These are phyloP conservation scores for Scalopus aquaticus DNA, from an alignment of 2,113 vertebrate species.

Conservation along the genomic window DNA sequence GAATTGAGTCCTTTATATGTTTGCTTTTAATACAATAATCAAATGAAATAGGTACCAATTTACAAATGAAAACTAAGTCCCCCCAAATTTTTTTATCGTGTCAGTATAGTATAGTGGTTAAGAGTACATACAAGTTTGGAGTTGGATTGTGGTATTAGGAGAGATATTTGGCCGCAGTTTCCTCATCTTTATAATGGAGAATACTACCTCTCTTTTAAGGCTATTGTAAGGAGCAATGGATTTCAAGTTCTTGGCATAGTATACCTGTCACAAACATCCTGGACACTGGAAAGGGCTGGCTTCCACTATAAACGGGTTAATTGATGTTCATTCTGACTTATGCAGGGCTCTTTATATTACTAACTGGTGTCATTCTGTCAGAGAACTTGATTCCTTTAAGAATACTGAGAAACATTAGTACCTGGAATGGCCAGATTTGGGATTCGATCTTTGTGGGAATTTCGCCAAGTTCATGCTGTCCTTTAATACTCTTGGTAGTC, in stretches of 20 bases:
- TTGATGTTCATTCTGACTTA: neutral
- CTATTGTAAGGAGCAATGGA: neutral
- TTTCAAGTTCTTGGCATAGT: neutral
- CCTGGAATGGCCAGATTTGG: neutral
- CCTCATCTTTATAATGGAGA: neutral
- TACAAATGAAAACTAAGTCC: slow-evolving; percentile 18
- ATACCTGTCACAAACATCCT: neutral
- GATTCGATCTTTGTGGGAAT: neutral
- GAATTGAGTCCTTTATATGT: neutral
- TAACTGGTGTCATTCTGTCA: neutral
- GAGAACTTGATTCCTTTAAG: neutral
- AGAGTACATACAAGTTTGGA: neutral
- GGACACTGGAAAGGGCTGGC: neutral
- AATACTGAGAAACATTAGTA: slow-evolving; percentile 9
- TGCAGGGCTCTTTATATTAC: neutral
- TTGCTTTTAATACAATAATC: neutral
- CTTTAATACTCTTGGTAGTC: neutral
- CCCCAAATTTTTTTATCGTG: neutral
- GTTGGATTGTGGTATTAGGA: neutral
- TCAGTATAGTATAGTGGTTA: neutral
- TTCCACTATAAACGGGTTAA: neutral
- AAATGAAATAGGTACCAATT: neutral
- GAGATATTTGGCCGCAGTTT: neutral
- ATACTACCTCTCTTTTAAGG: neutral
- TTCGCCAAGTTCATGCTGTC: neutral